phyloP scores from a whole-genome alignment of 2,797 vertebrate species.

The Mormyrops attenuatus region DNA sequence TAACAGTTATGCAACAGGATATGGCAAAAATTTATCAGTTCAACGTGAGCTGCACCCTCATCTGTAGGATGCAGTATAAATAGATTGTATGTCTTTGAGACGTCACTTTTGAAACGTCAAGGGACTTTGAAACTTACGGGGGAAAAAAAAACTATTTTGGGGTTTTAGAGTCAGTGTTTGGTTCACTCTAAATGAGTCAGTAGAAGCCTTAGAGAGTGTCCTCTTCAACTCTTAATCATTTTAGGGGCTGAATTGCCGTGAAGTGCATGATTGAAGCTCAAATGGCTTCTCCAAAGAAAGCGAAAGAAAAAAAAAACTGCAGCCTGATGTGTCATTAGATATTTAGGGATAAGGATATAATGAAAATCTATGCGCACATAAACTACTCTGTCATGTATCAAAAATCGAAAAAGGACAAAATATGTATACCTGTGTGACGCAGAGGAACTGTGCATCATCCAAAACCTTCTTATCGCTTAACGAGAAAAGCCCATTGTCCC shows the following conservation, averaged over 20 bases:
- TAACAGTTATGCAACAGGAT: not conserved
- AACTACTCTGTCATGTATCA: not conserved
- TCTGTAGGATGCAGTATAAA: not conserved
- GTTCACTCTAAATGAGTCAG: not conserved
- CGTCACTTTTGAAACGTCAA: not conserved
- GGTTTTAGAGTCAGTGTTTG: not conserved
- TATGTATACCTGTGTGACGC: not conserved
- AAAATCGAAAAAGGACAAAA: constrained; percentile 18
- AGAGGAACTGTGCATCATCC: constrained; percentile 20
- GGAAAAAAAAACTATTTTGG: constrained; percentile 3
- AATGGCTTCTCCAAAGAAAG: not conserved
- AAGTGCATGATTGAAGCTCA: not conserved
- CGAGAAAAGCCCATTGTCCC: constrained; percentile 25
- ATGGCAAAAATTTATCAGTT: not conserved
- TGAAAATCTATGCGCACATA: not conserved
- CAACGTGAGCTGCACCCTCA: not conserved
- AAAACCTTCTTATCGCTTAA: constrained; percentile 36
- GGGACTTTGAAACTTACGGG: not conserved
- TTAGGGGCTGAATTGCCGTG: not conserved
- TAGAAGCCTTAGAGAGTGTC: not conserved
- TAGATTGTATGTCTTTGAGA: constrained; percentile 1
- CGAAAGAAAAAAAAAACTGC: not conserved
- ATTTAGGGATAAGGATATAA: not conserved
- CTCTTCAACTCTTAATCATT: not conserved
- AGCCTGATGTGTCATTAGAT: not conserved